Evolutionary conservation across 1,140 invertebrate species (phyloP).

Genomic region (Goniozus legneri): DNA sequence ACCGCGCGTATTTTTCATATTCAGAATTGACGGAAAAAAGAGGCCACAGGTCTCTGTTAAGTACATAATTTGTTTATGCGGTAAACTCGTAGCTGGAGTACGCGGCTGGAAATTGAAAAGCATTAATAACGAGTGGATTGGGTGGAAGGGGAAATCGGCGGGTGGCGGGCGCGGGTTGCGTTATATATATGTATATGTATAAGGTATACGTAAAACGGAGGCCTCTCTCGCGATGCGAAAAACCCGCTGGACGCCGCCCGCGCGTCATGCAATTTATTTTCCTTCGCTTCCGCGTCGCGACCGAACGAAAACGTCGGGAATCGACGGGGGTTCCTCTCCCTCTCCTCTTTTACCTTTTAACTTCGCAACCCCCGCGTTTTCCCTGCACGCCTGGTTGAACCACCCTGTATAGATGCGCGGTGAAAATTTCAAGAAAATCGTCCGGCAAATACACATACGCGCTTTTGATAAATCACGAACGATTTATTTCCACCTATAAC

Average conservation of each 20-base stretch:
- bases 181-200: too few species aligned
- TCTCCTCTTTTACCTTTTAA: too few species aligned
- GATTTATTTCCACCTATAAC: slow-evolving; percentile 40
- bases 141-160: slow-evolving; percentile 8
- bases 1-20: too few species aligned
- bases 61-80: slow-evolving; percentile 43
- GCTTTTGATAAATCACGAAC: slow-evolving; percentile 39
- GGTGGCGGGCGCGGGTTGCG: slow-evolving; percentile 10
- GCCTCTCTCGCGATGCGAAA: slow-evolving; percentile 16
- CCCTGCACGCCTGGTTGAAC: slow-evolving; percentile 32
- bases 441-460: slow-evolving; percentile 18
- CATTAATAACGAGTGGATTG: slow-evolving; percentile 37
- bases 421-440: slow-evolving; percentile 51
- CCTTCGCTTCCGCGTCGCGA: slow-evolving; percentile 47
- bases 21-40: too few species aligned
- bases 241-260: slow-evolving; percentile 35
- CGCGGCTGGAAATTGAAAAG: slow-evolving; percentile 39
- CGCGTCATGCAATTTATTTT: slow-evolving; percentile 51
- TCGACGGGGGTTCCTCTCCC: slow-evolving; percentile 35
- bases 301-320: slow-evolving; percentile 34
- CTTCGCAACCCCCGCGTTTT: too few species aligned
- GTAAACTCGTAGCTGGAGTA: slow-evolving; percentile 25
- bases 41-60: slow-evolving; percentile 30
- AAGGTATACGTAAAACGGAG: too few species aligned
- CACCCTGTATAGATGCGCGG: slow-evolving; percentile 25